Conservation (phyloP, 2,113 vertebrate species). For the Ciconia boyciana region DNA sequence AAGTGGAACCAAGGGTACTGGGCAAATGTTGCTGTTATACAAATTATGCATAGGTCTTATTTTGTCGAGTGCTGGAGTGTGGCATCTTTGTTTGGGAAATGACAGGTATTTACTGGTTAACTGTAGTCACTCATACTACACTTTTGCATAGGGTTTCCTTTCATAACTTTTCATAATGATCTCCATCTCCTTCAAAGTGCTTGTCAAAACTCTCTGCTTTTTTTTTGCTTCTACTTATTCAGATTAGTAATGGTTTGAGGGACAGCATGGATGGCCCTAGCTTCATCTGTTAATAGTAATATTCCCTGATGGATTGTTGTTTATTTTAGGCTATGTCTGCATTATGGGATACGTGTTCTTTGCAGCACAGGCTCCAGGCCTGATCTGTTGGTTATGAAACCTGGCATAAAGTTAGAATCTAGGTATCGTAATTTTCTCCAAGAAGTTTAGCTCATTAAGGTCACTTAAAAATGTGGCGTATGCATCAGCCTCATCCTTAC, state of each 20-base stretch:
- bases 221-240: not conserved
- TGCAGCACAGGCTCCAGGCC: not conserved
- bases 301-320: not conserved
- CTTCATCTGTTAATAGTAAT: not conserved
- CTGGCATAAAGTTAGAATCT: not conserved
- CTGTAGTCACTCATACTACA: no score
- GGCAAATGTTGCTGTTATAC: not conserved
- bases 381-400: not conserved
- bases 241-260: not conserved
- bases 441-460: not conserved
- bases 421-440: not conserved
- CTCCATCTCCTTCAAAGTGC: not conserved
- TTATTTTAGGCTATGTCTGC: not conserved
- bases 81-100: not conserved
- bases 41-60: not conserved
- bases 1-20: not conserved
- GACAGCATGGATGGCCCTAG: no score
- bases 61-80: not conserved
- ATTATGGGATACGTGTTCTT: not conserved
- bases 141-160: not conserved
- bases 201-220: not conserved
- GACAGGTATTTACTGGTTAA: not conserved
- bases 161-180: not conserved
- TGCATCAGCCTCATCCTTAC: not conserved
- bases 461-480: not conserved